Conservation (phyloP, 2,113 vertebrate species). For the Carassius carassius region DNA sequence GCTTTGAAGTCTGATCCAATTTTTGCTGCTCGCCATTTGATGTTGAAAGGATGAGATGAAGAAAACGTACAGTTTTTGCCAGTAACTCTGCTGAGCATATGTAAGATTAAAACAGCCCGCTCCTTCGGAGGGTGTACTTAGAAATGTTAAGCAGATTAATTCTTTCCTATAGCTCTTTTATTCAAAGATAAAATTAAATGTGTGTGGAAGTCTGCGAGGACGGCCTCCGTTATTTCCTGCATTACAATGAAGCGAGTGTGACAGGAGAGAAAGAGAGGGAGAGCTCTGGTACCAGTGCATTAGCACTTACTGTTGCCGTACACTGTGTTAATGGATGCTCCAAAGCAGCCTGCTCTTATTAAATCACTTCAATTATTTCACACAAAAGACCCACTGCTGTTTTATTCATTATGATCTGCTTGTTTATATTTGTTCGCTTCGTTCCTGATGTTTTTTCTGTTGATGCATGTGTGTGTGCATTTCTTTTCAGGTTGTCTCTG, state of each 20-base stretch:
- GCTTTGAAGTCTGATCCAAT: conserved; percentile 99
- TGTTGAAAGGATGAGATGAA: conserved; percentile 99
- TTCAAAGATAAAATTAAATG: conserved; percentile 94
- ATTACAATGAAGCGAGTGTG: conserved; percentile 76
- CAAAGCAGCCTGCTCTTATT: conserved; percentile 69
- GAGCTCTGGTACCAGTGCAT: conserved; percentile 70
- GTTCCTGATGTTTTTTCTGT: conserved; percentile 57
- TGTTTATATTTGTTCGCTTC: conserved; percentile 44
- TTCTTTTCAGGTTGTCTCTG: conserved; percentile 72
- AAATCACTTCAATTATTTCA: conserved; percentile 70
- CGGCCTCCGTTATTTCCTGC: conserved; percentile 70
- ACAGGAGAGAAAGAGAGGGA: conserved; percentile 58
- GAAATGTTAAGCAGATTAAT: conserved; percentile 99
- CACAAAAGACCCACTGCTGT: conserved; percentile 12
- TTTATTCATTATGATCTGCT: neutral
- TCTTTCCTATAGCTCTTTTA: conserved; percentile 98
- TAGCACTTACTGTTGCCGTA: conserved; percentile 78
- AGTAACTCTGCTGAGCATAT: conserved; percentile 99
- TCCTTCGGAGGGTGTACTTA: conserved; percentile 99
- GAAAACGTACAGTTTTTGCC: conserved; percentile 99
- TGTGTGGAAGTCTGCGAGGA: conserved; percentile 79
- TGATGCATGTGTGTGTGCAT: conserved; percentile 46
- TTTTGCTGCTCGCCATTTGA: conserved; percentile 99
- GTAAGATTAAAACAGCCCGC: conserved; percentile 99
- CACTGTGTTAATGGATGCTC: conserved; percentile 71